Conservation (phyloP, 2,113 vertebrate genomes). For the Myrmophylax atrothorax region DNA sequence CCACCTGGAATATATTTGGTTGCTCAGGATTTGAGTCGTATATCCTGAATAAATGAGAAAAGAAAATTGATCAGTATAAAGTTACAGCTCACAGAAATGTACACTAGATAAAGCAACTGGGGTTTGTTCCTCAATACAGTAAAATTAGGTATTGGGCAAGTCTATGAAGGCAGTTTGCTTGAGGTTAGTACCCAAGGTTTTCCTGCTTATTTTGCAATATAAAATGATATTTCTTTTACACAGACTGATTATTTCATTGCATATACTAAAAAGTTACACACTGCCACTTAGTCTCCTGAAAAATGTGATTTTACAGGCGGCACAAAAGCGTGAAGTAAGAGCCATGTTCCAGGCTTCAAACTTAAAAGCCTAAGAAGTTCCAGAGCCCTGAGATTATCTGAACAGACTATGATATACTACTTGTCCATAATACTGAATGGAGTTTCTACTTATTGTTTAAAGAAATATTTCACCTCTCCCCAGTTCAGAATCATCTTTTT, state of each 20-base stretch:
- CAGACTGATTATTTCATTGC: neutral
- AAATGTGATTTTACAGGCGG: neutral
- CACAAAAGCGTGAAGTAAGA: neutral
- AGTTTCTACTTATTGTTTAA: neutral
- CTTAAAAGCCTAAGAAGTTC: neutral
- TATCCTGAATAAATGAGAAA: slow-evolving; percentile 80
- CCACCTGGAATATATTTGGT: slow-evolving; percentile 92
- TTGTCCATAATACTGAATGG: neutral
- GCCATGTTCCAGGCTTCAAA: neutral
- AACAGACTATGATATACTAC: neutral
- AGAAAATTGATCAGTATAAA: neutral
- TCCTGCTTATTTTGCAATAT: neutral
- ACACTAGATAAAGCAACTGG: neutral
- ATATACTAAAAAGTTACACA: neutral
- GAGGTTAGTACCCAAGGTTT: neutral
- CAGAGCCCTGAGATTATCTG: neutral
- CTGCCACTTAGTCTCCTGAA: neutral
- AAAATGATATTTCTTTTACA: neutral
- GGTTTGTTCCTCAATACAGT: rapidly evolving
- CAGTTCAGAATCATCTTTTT: neutral
- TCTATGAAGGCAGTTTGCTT: neutral
- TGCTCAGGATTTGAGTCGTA: slow-evolving; percentile 89
- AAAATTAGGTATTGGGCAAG: neutral
- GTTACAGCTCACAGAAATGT: neutral
- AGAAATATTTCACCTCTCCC: neutral